Conservation (phyloP, 2,888 invertebrate species). For the Tetragonisca angustula region DNA sequence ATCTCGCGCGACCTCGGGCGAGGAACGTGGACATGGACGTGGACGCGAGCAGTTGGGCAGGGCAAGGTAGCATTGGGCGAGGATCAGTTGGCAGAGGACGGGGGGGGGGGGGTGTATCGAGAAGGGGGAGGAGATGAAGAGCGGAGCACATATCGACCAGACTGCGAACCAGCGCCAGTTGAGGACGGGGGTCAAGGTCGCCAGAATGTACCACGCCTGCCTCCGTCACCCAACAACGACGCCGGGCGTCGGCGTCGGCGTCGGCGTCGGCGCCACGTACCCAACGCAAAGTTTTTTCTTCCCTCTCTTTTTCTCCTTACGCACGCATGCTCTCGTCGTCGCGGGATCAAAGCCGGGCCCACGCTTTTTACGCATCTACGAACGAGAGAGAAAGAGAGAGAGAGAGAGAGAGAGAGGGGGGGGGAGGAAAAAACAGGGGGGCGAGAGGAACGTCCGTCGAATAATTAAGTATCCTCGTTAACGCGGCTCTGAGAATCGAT, state of each 20-base stretch:
- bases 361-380: conserved; percentile 7
- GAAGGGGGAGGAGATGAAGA: conserved; percentile 54
- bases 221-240: conserved; percentile 60
- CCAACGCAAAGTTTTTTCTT: conserved; percentile 20
- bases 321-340: neutral
- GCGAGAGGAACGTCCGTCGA: neutral
- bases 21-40: conserved; percentile 4
- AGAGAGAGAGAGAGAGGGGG: too few species aligned
- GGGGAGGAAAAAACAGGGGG: neutral
- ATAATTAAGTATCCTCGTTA: conserved; percentile 31
- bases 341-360: conserved; percentile 13
- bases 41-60: conserved; percentile 37
- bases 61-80: conserved; percentile 40
- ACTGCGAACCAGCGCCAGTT: conserved; percentile 79
- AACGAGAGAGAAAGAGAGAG: too few species aligned
- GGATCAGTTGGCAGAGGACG: conserved; percentile 51
- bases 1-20: conserved; percentile 1
- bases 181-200: conserved; percentile 83
- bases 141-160: conserved; percentile 79
- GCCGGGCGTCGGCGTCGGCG: conserved; percentile 37
- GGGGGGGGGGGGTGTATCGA: conserved; percentile 65
- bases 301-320: neutral
- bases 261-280: conserved; percentile 45
- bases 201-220: conserved; percentile 75
- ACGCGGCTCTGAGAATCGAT: conserved; percentile 38